Base-by-base conservation (phyloP, 2,797 vertebrate genomes). In the Sebastes vulpes region DNA sequence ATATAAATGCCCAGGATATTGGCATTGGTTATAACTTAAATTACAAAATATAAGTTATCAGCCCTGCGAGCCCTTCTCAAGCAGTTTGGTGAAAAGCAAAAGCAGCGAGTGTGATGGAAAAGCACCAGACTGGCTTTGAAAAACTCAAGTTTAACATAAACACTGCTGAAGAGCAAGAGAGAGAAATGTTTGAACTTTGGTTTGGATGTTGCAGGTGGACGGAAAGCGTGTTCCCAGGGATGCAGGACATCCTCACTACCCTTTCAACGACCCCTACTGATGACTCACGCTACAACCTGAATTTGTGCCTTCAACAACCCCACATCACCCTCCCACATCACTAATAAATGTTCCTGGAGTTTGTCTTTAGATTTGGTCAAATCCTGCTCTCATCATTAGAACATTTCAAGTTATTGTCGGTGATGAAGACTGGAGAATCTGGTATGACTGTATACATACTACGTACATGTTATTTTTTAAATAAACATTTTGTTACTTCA, bases 191-290 rank as follows among this genome's bases (percentile, higher is more conserved):
- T 42, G 29, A 18, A 61, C 20, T 46, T 23, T 74, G 26, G 5
- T 88, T 67, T 60, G 31, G 32, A 63, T 83, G 70, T 96, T 96
- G 21, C 94, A 99, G 98, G 96, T 98, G 87, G 92, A 96, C 38
- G 98, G 96, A 59, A 95, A 98, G 77, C 86, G 73, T 3, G 96
- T 99, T 65, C 94, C 97, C 9, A 96, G 98, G 89, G 99, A 99
- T 89, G 97, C 97, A 50, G 97, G 95, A 91, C 98, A 99, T 91
- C 97, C 97, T 60, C 48, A 96, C 81, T 99, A 99, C 80, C 99
- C 98, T 9, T 99, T 99, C 93, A 98, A 96, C 76, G 98, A 98
- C 25, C 97, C 97, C 2, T 99, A 98, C 93, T 99, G 95, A 97
- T 25, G 16, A 58, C 68, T 31, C 7, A 1, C 65, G 23, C 50